Percentiles rank a stretch among this genome's conserved stretches.
Evolutionary conservation across 1,140 invertebrate genomes (phyloP).

Genomic region (Plectus sambesii): DNA sequence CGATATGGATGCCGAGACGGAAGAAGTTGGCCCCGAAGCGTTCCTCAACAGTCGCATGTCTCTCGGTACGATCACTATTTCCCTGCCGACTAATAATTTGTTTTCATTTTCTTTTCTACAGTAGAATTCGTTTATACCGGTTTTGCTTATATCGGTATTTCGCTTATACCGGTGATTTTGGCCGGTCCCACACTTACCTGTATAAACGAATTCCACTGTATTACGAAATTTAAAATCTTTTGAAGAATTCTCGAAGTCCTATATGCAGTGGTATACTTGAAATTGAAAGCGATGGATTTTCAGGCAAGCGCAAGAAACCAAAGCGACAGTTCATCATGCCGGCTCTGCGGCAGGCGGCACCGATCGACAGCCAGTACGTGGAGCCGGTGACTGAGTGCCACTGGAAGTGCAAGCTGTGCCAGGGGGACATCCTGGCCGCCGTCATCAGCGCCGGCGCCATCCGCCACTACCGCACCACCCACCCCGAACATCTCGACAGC

Average conservation of each 20-base stretch:
- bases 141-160: too few relatives aligned
- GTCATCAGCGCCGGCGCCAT: slow-evolving; percentile 41
- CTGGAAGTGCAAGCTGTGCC: slow-evolving; percentile 36
- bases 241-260: too few relatives aligned
- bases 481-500: slow-evolving; percentile 22
- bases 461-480: slow-evolving; percentile 27
- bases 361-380: slow-evolving; percentile 24
- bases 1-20: slow-evolving; percentile 13
- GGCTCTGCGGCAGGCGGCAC: slow-evolving; percentile 36
- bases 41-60: slow-evolving; percentile 40
- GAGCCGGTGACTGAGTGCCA: slow-evolving; percentile 33
- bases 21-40: slow-evolving; percentile 17
- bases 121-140: too few relatives aligned
- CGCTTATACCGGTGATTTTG: too few relatives aligned
- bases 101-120: too few relatives aligned
- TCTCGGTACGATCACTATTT: too few relatives aligned
- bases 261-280: too few relatives aligned
- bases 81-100: too few relatives aligned
- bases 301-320: slow-evolving; percentile 33
- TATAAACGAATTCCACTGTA: too few relatives aligned
- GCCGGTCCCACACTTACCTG: too few relatives aligned
- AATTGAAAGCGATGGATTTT: too few relatives aligned
- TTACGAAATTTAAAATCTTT: too few relatives aligned
- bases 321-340: slow-evolving; percentile 37
- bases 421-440: slow-evolving; percentile 32